Conservation (phyloP, 2,888 invertebrate genomes). For the Cosmia trapezina region DNA sequence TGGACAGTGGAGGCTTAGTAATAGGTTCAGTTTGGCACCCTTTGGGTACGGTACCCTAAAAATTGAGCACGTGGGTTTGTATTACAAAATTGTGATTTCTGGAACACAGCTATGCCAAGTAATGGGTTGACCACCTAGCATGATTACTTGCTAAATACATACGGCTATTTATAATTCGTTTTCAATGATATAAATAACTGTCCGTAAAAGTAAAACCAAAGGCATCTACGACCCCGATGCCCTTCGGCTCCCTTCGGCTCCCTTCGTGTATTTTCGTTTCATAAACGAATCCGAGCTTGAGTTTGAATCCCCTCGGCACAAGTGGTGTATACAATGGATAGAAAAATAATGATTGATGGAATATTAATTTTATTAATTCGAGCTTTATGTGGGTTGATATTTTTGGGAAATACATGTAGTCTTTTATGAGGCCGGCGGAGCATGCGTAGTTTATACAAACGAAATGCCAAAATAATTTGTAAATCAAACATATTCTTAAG, state of each 20-base stretch:
- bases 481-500: too few relatives aligned
- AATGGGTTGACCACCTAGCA: too few relatives aligned
- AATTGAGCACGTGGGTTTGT: too few relatives aligned
- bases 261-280: constrained; percentile 43
- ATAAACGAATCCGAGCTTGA: constrained; percentile 38
- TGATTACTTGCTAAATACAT: not conserved
- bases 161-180: not conserved
- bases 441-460: too few relatives aligned
- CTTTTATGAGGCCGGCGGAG: too few relatives aligned
- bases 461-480: too few relatives aligned
- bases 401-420: not conserved
- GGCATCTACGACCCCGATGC: not conserved
- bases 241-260: constrained; percentile 34
- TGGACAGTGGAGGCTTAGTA: too few relatives aligned
- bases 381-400: not conserved
- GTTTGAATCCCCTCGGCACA: not conserved
- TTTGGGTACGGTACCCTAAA: too few relatives aligned
- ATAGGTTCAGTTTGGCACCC: too few relatives aligned
- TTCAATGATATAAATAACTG: not conserved
- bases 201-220: not conserved
- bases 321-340: constrained; percentile 8
- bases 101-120: too few relatives aligned
- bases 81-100: too few relatives aligned
- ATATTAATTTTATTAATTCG: constrained; percentile 16
- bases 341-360: constrained; percentile 26